Percentiles rank a stretch among this genome's conserved stretches.
Conservation (phyloP, 2,797 vertebrate species). For the Enteromius anoplus region DNA sequence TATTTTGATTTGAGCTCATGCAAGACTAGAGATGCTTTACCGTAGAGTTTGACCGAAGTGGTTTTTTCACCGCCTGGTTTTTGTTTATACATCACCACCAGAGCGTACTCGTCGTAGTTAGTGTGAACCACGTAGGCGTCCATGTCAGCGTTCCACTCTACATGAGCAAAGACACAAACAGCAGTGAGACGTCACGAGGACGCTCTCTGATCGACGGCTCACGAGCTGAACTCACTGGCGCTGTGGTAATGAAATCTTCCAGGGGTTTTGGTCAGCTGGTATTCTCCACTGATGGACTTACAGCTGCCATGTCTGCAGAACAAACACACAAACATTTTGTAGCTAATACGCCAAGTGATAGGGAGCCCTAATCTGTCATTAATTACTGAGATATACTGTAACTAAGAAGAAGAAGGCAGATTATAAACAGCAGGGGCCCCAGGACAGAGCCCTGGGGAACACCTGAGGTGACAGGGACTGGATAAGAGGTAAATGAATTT, state of each 20-base stretch:
- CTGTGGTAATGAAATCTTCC: conserved; percentile 71
- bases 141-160: conserved; percentile 80
- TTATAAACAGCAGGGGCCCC: too few species aligned
- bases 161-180: conserved; percentile 31
- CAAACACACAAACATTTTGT: neutral
- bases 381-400: too few species aligned
- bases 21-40: conserved; percentile 70
- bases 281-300: conserved; percentile 64
- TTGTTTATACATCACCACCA: conserved; percentile 81
- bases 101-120: conserved; percentile 88
- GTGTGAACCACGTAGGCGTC: conserved; percentile 85
- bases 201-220: neutral
- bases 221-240: conserved; percentile 61
- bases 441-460: too few species aligned
- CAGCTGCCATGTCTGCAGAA: conserved; percentile 69
- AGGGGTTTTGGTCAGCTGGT: conserved; percentile 70
- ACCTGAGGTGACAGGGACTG: too few species aligned
- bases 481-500: too few species aligned
- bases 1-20: neutral
- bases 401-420: too few species aligned
- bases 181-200: neutral
- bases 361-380: too few species aligned
- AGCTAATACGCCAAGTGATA: too few species aligned
- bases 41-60: conserved; percentile 82
- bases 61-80: conserved; percentile 63